Evolutionary conservation across 2,797 vertebrate genomes (phyloP).

Genomic region (Anguilla pacifica): DNA sequence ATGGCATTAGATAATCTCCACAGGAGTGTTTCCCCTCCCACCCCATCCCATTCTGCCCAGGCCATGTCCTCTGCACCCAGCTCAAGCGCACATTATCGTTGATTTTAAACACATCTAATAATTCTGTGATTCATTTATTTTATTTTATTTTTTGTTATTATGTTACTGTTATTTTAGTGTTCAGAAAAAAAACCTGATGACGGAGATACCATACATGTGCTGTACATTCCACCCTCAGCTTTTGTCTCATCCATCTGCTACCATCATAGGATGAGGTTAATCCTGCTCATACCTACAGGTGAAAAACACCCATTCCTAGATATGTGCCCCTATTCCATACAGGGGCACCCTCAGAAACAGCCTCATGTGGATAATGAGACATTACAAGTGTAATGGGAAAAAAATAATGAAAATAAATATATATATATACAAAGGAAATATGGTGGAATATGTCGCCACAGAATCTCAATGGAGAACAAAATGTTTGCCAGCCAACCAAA

Average conservation of each 20-base stretch:
- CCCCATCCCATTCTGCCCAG: not conserved
- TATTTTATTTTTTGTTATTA: not conserved
- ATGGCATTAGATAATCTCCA: conserved; percentile 84
- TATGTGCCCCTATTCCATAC: not conserved
- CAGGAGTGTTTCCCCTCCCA: conserved; percentile 47
- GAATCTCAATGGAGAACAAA: not conserved
- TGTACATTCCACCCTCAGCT: not conserved
- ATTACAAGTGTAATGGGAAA: not conserved
- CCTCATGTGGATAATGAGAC: not conserved
- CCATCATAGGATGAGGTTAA: not conserved
- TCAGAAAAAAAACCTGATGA: not conserved
- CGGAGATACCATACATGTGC: not conserved
- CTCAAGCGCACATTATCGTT: not conserved
- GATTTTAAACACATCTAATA: not conserved
- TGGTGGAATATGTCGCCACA: not conserved
- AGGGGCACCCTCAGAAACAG: not conserved
- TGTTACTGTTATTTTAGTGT: not conserved
- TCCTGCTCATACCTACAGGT: not conserved
- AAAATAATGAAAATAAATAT: not conserved
- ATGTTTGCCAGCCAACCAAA: not conserved
- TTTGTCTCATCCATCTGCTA: not conserved
- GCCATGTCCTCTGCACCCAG: not conserved
- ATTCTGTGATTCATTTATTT: not conserved
- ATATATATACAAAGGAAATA: not conserved
- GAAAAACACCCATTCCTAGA: not conserved